phyloP scores from a whole-genome alignment of 2,113 vertebrate species.

The Hydropotes inermis region DNA sequence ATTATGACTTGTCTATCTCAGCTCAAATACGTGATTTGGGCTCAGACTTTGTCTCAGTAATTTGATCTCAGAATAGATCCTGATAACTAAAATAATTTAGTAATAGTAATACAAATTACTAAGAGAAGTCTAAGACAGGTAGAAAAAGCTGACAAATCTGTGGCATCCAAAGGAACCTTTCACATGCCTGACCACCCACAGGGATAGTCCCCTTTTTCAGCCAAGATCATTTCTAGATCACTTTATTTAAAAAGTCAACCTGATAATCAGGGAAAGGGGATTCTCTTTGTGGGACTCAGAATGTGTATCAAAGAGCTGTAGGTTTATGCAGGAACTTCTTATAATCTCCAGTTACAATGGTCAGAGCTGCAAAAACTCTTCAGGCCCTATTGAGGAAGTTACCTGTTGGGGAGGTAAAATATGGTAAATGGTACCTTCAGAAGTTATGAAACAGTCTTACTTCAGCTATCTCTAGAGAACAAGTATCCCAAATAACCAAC shows the following conservation, averaged over 20 bases:
- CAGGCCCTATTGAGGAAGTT: background rate
- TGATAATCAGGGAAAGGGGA: background rate
- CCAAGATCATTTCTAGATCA: background rate
- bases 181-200: background rate
- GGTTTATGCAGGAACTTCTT: background rate
- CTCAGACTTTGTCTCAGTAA: background rate
- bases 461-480: background rate
- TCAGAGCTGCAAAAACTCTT: background rate
- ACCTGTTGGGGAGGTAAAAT: background rate
- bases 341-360: background rate
- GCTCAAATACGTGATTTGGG: background rate
- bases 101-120: background rate
- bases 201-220: background rate
- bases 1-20: background rate
- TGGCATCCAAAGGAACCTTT: background rate
- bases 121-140: background rate
- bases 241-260: constrained; percentile 16
- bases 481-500: constrained; percentile 17
- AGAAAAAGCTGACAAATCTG: constrained; percentile 2
- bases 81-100: background rate
- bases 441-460: background rate
- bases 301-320: background rate
- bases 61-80: background rate
- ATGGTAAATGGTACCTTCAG: background rate
- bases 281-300: background rate